Evolutionary conservation across 2,797 vertebrate species (phyloP), one percentile per base, ranked within the genome.

Genomic region (Ibycter americanus): DNA sequence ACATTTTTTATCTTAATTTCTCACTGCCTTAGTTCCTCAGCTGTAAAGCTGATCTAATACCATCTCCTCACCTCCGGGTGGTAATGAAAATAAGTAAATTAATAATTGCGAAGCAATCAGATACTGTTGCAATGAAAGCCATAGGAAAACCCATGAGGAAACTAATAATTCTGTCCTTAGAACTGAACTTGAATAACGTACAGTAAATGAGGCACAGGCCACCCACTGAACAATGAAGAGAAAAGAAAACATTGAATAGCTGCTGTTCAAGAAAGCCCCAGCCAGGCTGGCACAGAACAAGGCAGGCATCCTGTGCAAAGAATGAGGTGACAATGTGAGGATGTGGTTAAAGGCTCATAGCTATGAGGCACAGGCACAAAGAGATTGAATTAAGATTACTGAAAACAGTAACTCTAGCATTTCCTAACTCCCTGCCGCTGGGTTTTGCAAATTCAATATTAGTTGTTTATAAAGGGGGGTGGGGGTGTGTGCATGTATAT

Each of bases 261-360:
- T 88, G 87, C 94, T 87, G 93, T n/a, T 92, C 70, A 93, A 94
- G 91, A 95, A 94, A 94, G 72, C 79, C 62, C 82, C 95, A 46
- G 49, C 62, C 82, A 86, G 94, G 83, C 96, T 95, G 90, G 96
- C 94, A 97, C 46, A 87, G 93, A 96, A 92, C 40, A 83, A 94
- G 84, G 82, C 97, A 92, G 82, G 83, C 92, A 95, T 97, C 95
- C 96, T 97, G 97, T 96, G 85, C 94, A 89, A 95, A 95, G 94
- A 93, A 93, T 77, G 83, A 96, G 80, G 95, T 93, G 96, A 96
- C 96, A 96, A 95, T 97, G 76, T 73, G 70, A 96, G 95, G 95
- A 96, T 95, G 85, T 97, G 92, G 93, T 95, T 95, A 90, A 93
- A 82, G 90, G 59, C 90, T 91, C 72, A 11, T 10, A 77, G 85